Conservation (phyloP, 2,113 vertebrate species). For the Pogonocichla stellata region DNA sequence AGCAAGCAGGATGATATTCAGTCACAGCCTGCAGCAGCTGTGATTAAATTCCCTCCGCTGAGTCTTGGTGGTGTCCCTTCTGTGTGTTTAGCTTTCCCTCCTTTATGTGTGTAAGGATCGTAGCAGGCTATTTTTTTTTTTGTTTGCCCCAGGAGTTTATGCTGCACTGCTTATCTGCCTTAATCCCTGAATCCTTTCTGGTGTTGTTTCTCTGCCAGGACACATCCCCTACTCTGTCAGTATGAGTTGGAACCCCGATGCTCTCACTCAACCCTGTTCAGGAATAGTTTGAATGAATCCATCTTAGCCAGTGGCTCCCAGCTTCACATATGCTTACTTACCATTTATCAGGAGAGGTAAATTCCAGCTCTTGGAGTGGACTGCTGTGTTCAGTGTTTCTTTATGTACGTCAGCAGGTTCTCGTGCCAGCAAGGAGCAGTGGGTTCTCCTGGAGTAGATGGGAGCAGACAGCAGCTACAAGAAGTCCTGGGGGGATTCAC, state of each 20-base stretch:
- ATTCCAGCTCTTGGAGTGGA: neutral
- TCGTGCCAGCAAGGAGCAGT: neutral
- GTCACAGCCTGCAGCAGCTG: neutral
- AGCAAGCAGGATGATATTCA: neutral
- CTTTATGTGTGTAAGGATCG: neutral
- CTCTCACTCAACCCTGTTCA: neutral
- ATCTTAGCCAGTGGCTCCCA: neutral
- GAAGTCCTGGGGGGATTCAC: neutral
- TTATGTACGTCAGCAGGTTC: neutral
- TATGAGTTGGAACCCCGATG: neutral
- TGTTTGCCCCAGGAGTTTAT: neutral
- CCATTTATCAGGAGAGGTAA: neutral
- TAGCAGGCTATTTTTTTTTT: neutral
- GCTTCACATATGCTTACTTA: neutral
- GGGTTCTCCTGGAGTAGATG: neutral
- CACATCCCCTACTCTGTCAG: neutral
- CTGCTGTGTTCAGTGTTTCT: neutral
- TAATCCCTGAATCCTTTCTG: neutral
- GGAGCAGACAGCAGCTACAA: neutral
- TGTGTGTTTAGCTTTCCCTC: neutral
- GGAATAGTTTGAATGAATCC: neutral
- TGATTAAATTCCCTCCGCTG: neutral
- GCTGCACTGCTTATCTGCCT: neutral
- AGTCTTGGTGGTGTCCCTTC: neutral
- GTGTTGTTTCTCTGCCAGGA: neutral